Conservation (phyloP, 2,888 invertebrate species). For the Podotricha telesiphe region DNA sequence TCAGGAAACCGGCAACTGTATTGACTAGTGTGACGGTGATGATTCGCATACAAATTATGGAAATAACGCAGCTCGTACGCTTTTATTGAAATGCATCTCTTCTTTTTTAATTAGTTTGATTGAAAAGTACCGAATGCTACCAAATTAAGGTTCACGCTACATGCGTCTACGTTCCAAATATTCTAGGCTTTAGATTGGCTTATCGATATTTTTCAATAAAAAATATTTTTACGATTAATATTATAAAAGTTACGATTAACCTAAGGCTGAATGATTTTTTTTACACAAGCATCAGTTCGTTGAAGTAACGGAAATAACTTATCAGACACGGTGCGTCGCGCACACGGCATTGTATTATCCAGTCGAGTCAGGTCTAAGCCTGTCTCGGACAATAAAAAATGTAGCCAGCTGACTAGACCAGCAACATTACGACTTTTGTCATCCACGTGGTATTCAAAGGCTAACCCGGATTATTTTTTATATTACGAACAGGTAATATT, state of each 20-base stretch:
- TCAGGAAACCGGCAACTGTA: constrained; percentile 46
- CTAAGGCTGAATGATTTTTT: neutral
- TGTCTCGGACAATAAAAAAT: constrained; percentile 53
- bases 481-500: constrained; percentile 75
- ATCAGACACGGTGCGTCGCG: constrained; percentile 67
- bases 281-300: constrained; percentile 45
- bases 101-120: constrained; percentile 33
- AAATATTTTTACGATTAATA: neutral
- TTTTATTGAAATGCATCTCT: constrained; percentile 24
- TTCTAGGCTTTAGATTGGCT: neutral
- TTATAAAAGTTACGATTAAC: neutral
- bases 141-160: neutral
- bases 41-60: constrained; percentile 42
- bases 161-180: constrained; percentile 7
- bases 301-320: constrained; percentile 75
- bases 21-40: constrained; percentile 37
- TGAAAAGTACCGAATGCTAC: constrained; percentile 17
- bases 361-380: constrained; percentile 39
- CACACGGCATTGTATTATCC: constrained; percentile 47
- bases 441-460: constrained; percentile 68
- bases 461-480: constrained; percentile 76
- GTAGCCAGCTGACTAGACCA: constrained; percentile 57
- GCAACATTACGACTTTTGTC: constrained; percentile 65
- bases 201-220: constrained; percentile 1
- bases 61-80: constrained; percentile 26